These are phyloP conservation scores for Spilosoma lubricipeda DNA, from an alignment of 2,888 invertebrate genomes.

Conservation along the genomic window DNA sequence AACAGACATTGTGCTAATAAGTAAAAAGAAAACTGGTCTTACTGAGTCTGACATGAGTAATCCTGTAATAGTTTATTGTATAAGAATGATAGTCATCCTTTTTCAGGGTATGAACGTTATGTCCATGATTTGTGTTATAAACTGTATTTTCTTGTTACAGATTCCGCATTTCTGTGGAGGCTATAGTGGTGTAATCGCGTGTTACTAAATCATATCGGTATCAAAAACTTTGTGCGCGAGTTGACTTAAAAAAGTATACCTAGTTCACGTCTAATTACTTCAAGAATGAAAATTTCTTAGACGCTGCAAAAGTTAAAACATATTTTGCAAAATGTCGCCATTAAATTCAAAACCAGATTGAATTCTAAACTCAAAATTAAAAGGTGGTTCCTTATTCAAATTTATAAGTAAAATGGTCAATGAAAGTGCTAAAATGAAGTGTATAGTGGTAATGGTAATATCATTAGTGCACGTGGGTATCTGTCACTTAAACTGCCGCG, in stretches of 20 bases:
- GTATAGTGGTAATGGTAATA: slow-evolving; percentile 54
- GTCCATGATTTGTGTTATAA: slow-evolving; percentile 17
- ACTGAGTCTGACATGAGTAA: no score
- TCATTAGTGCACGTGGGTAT: slow-evolving; percentile 56
- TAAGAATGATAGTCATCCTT: neutral
- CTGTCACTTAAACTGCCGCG: slow-evolving; percentile 74
- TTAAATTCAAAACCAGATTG: slow-evolving; percentile 16
- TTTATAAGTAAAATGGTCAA: neutral
- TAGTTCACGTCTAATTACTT: neutral
- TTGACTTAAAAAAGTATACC: neutral
- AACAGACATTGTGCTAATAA: neutral
- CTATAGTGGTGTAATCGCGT: slow-evolving; percentile 23
- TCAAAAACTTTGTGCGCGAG: neutral
- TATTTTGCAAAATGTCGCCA: slow-evolving; percentile 22
- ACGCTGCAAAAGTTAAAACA: neutral
- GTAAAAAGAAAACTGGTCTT: neutral
- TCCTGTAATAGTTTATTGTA: neutral
- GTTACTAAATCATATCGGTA: neutral
- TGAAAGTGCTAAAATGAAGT: slow-evolving; percentile 61
- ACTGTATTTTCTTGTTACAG: slow-evolving; percentile 52
- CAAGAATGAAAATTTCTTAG: neutral
- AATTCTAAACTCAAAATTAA: slow-evolving; percentile 8
- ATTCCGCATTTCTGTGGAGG: slow-evolving; percentile 29
- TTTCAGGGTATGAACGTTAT: neutral
- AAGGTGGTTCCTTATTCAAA: neutral